Evolutionary conservation across 2,113 vertebrate species (phyloP).

Genomic region (Archocentrus centrarchus): DNA sequence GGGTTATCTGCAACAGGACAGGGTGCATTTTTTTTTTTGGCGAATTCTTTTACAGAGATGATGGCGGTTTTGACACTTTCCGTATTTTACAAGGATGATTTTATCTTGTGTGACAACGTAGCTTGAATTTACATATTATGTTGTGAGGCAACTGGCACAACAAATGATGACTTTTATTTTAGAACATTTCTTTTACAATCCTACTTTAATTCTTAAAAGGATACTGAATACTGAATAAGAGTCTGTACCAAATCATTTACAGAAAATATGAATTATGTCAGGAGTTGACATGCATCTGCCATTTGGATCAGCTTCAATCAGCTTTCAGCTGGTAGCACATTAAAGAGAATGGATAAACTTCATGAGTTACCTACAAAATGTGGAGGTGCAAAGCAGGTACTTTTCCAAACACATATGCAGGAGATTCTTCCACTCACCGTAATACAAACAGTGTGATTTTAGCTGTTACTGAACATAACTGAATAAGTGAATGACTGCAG

Average conservation of each 20-base stretch:
- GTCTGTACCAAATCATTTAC: neutral
- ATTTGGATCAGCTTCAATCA: neutral
- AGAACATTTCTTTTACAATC: neutral
- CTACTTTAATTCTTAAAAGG: neutral
- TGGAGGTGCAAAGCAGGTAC: neutral
- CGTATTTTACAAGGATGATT: neutral
- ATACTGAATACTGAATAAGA: neutral
- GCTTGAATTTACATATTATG: neutral
- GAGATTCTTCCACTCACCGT: neutral
- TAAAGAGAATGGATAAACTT: neutral
- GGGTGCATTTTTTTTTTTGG: neutral
- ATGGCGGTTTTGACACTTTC: neutral
- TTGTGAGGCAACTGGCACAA: neutral
- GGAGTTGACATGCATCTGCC: neutral
- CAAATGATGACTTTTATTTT: neutral
- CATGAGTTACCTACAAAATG: neutral
- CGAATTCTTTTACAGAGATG: neutral
- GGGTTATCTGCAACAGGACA: neutral
- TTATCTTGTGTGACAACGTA: neutral
- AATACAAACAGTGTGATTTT: constrained; percentile 9
- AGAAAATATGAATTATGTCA: neutral
- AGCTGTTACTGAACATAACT: neutral
- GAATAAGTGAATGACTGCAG: neutral
- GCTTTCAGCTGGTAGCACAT: neutral
- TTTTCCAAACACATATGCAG: neutral